Conservation (phyloP, 92 coral and sea anemone genomes). For the Porites evermanni region DNA sequence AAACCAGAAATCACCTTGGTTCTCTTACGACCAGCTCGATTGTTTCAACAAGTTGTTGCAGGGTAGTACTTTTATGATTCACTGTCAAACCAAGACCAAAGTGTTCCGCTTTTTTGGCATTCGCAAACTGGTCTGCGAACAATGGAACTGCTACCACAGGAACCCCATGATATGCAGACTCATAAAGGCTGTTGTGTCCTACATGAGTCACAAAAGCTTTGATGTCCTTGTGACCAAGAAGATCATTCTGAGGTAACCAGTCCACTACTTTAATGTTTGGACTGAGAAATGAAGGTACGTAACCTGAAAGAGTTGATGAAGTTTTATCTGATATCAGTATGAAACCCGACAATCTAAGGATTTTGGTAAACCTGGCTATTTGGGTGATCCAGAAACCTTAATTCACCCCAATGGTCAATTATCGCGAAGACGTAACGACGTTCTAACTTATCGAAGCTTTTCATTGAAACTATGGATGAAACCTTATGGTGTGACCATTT, state of each 20-base stretch:
- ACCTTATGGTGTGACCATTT: too few relatives aligned
- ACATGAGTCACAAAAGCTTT: slow-evolving; percentile 60
- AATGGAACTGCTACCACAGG: slow-evolving; percentile 1
- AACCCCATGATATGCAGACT: slow-evolving; percentile 60
- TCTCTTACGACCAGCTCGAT: slow-evolving; percentile 43
- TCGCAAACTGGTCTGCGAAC: slow-evolving; percentile 33
- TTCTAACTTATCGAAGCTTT: too few relatives aligned
- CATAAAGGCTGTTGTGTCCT: slow-evolving; percentile 63
- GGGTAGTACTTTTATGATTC: slow-evolving; percentile 33
- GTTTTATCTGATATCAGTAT: background rate
- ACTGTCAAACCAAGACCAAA: slow-evolving; percentile 47
- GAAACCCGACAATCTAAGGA: background rate
- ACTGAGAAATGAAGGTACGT: background rate
- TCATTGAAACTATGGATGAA: too few relatives aligned
- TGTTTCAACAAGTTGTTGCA: slow-evolving; percentile 25
- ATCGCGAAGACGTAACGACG: too few relatives aligned
- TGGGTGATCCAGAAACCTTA: too few relatives aligned
- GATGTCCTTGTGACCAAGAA: slow-evolving; percentile 44
- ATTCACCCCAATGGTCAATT: too few relatives aligned
- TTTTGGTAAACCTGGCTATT: too few relatives aligned
- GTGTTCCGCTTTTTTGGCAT: slow-evolving; percentile 44
- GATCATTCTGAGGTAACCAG: slow-evolving; percentile 66
- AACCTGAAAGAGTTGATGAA: slow-evolving; percentile 2
- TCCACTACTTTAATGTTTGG: slow-evolving; percentile 42
- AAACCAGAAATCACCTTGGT: slow-evolving; percentile 7